Evolutionary conservation across 64 coral and sea anemone genomes (phyloP).

Genomic region (Montipora sp.): DNA sequence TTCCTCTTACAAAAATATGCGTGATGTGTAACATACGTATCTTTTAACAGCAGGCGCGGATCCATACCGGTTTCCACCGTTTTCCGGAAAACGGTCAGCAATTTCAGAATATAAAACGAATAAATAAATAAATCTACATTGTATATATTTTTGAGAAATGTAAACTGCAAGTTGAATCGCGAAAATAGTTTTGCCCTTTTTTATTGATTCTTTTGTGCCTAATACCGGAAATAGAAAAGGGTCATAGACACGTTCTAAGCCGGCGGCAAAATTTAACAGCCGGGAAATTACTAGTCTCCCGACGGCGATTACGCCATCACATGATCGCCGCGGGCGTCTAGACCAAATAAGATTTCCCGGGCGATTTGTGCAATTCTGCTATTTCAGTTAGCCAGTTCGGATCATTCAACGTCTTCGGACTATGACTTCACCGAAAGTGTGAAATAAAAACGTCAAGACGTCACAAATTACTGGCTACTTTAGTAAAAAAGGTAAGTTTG

Average conservation of each 20-base stretch:
- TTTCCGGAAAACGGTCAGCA: constrained; percentile 30
- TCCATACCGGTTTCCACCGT: constrained; percentile 26
- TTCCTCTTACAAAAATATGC: no score
- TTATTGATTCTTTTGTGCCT: constrained; percentile 80
- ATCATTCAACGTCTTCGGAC: no score
- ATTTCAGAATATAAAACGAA: not conserved
- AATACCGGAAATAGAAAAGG: constrained; percentile 83
- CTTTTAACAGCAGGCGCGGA: not conserved
- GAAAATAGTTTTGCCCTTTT: constrained; percentile 81
- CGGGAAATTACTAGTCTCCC: constrained; percentile 84
- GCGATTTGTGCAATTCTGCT: no score
- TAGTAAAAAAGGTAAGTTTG: no score
- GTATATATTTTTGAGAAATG: constrained; percentile 80
- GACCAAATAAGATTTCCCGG: constrained; percentile 27
- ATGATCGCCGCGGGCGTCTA: constrained; percentile 67
- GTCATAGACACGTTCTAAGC: constrained; percentile 78
- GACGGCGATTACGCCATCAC: constrained; percentile 71
- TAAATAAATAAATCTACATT: constrained; percentile 57
- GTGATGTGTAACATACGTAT: no score
- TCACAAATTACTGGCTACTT: no score
- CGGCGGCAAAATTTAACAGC: constrained; percentile 81
- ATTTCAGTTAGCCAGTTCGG: no score
- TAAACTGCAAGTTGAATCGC: constrained; percentile 76
- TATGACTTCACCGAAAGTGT: no score
- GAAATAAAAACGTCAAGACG: no score